Conservation (phyloP, 2,888 invertebrate genomes). For the Aphodius sticticus region DNA sequence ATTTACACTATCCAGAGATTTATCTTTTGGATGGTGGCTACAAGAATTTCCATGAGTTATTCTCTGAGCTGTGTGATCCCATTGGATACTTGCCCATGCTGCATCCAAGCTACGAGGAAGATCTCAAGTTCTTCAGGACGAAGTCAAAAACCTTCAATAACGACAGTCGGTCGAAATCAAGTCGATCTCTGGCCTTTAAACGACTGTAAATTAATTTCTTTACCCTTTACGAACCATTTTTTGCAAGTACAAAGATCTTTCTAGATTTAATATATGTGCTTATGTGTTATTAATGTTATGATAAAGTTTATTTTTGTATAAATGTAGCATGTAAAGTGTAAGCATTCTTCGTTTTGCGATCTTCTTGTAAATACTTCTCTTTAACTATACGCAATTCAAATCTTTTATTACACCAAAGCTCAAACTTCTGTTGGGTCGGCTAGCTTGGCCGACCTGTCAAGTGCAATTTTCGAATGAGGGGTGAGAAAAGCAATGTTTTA, state of each 20-base stretch:
- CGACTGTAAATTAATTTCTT: slow-evolving; percentile 34
- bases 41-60: slow-evolving; percentile 79
- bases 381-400: slow-evolving; percentile 27
- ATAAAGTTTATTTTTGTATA: slow-evolving; percentile 38
- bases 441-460: slow-evolving; percentile 30
- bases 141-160: slow-evolving; percentile 80
- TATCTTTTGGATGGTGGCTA: slow-evolving; percentile 94
- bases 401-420: slow-evolving; percentile 38
- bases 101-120: slow-evolving; percentile 78
- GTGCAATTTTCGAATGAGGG: slow-evolving; percentile 37
- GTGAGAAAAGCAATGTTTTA: slow-evolving; percentile 29
- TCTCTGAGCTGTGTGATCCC: slow-evolving; percentile 75
- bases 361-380: slow-evolving; percentile 18
- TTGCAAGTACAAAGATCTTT: slow-evolving; percentile 40
- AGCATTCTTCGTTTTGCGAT: slow-evolving; percentile 23
- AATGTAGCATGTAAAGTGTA: slow-evolving; percentile 27
- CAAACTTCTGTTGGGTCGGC: slow-evolving; percentile 33
- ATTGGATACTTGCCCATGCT: slow-evolving; percentile 84
- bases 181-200: slow-evolving; percentile 37
- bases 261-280: slow-evolving; percentile 35
- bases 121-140: slow-evolving; percentile 76
- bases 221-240: slow-evolving; percentile 31
- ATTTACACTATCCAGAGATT: slow-evolving; percentile 88
- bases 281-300: slow-evolving; percentile 36
- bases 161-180: slow-evolving; percentile 37